Percentiles rank a stretch among this genome's conserved stretches.
These are phyloP conservation scores for Bothrops jararaca DNA, from an alignment of 2,113 vertebrate genomes.

Conservation along the genomic window DNA sequence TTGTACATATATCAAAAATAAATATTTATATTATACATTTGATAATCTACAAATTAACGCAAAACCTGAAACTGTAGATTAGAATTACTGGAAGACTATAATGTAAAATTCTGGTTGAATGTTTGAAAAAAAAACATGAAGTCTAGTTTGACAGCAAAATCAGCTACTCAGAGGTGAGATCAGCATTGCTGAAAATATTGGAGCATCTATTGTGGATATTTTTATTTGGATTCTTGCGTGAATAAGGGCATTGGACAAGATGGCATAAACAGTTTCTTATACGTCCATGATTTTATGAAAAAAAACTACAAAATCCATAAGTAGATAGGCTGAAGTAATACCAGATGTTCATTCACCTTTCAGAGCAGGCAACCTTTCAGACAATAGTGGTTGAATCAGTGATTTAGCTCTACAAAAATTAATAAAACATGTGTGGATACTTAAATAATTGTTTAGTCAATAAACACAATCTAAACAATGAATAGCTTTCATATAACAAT, in stretches of 20 bases:
- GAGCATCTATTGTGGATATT: background rate
- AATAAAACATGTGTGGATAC: background rate
- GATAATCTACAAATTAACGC: background rate
- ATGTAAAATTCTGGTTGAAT: background rate
- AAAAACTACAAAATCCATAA: background rate
- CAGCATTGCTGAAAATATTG: background rate
- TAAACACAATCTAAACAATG: slow-evolving; percentile 12
- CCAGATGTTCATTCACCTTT: background rate
- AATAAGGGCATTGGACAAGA: background rate
- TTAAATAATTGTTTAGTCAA: slow-evolving; percentile 30
- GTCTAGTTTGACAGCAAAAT: background rate
- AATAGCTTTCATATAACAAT: slow-evolving; percentile 18
- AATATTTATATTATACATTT: background rate
- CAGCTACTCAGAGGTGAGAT: background rate
- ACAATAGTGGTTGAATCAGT: background rate
- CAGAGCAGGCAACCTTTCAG: background rate
- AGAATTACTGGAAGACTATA: background rate
- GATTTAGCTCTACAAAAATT: slow-evolving; percentile 6
- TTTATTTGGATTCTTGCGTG: background rate
- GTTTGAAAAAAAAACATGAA: background rate
- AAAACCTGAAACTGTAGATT: background rate
- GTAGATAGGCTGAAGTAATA: background rate
- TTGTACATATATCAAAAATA: background rate
- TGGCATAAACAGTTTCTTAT: background rate
- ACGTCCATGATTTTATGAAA: background rate